These are phyloP conservation scores for Diadophis punctatus DNA, from an alignment of 2,113 vertebrate species.

Conservation along the genomic window DNA sequence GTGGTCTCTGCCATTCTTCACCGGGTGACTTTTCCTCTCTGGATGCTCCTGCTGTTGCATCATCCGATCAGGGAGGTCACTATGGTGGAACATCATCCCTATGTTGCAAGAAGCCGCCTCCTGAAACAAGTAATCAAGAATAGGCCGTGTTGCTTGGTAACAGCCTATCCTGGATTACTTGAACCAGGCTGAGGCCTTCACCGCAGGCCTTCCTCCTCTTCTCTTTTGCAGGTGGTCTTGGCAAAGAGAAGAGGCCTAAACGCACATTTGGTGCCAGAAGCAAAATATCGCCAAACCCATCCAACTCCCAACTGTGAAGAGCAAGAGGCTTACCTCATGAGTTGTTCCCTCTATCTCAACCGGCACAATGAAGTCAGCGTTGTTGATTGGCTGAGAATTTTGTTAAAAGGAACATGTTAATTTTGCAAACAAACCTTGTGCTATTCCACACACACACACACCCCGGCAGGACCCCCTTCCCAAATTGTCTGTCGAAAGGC, in stretches of 20 bases:
- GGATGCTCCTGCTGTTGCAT: not conserved
- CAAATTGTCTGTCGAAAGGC: not conserved
- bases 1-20: not conserved
- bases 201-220: not conserved
- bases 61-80: not conserved
- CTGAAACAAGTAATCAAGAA: constrained; percentile 77
- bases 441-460: not conserved
- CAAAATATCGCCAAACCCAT: too few species aligned
- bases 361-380: constrained; percentile 92
- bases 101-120: constrained; percentile 55
- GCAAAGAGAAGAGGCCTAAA: not conserved
- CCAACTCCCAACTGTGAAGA: accelerated
- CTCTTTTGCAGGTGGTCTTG: not conserved
- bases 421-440: not conserved
- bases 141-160: constrained; percentile 68
- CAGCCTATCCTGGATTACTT: constrained; percentile 81
- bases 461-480: not conserved
- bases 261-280: not conserved
- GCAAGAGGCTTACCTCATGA: constrained; percentile 78
- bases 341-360: constrained; percentile 91
- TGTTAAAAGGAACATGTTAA: not conserved
- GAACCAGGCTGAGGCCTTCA: constrained; percentile 67
- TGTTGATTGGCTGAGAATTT: constrained; percentile 81
- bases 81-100: not conserved
- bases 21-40: not conserved